These are phyloP conservation scores for Harpagoxenus sublaevis DNA, from an alignment of 2,888 invertebrate genomes.

Conservation along the genomic window DNA sequence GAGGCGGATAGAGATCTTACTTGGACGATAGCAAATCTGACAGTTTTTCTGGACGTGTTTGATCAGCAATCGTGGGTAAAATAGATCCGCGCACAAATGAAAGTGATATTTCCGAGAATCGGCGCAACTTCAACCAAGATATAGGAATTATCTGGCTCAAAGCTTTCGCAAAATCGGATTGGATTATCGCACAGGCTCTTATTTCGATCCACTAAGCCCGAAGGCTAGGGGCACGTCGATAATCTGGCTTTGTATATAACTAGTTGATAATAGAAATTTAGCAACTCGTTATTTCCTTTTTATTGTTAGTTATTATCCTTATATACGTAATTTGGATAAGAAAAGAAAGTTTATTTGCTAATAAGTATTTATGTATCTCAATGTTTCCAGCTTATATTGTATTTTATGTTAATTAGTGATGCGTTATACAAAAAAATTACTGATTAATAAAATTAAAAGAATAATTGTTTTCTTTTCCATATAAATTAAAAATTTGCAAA, in stretches of 20 bases:
- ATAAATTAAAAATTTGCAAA: neutral
- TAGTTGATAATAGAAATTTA: neutral
- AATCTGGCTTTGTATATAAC: neutral
- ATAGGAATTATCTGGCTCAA: conserved; percentile 9
- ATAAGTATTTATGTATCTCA: neutral
- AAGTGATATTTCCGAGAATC: conserved; percentile 20
- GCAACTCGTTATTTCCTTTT: neutral
- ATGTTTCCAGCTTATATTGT: neutral
- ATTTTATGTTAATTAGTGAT: neutral
- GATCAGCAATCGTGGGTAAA: neutral
- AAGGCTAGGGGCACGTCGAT: neutral
- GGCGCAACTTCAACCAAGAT: neutral
- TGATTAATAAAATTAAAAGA: conserved; percentile 3
- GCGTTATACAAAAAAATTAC: neutral
- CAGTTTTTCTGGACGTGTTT: neutral
- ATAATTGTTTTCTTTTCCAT: neutral
- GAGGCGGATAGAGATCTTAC: conserved; percentile 32
- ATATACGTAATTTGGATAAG: neutral
- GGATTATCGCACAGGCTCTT: conserved; percentile 59
- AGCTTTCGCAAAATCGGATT: neutral
- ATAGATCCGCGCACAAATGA: neutral
- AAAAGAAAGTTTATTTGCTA: neutral
- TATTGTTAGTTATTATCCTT: neutral
- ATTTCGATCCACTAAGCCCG: conserved; percentile 62
- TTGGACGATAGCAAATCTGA: neutral